Evolutionary conservation across 2,888 invertebrate genomes (phyloP).

Genomic region (Troides helena): DNA sequence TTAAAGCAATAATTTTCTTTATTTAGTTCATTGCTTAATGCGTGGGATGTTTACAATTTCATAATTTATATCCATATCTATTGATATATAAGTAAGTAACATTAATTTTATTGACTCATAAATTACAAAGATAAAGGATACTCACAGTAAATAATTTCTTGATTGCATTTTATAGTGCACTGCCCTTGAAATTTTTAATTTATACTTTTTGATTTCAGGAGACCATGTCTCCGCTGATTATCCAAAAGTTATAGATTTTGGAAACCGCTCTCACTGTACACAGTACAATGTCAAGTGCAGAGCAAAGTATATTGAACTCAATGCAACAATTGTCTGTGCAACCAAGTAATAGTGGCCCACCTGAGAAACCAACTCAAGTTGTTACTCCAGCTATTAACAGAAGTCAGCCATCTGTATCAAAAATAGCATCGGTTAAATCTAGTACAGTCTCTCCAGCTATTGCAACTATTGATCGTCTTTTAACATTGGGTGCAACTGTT

Average conservation of each 20-base stretch:
- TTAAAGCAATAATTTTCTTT: slow-evolving; percentile 25
- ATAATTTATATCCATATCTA: slow-evolving; percentile 31
- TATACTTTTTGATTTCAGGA: slow-evolving; percentile 53
- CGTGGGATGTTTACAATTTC: slow-evolving; percentile 67
- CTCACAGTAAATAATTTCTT: background rate
- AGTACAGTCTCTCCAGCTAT: slow-evolving; percentile 72
- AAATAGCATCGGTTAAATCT: slow-evolving; percentile 63
- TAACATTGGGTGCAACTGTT: slow-evolving; percentile 67
- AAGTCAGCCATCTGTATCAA: slow-evolving; percentile 60
- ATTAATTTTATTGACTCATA: slow-evolving; percentile 15
- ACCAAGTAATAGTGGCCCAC: slow-evolving; percentile 67
- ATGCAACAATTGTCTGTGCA: slow-evolving; percentile 77
- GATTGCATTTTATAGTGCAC: slow-evolving; percentile 32
- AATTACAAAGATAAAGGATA: slow-evolving; percentile 29
- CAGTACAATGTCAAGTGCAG: slow-evolving; percentile 79
- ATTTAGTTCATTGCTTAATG: slow-evolving; percentile 52
- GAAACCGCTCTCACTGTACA: slow-evolving; percentile 48
- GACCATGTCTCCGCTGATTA: slow-evolving; percentile 58
- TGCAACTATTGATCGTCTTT: slow-evolving; percentile 74
- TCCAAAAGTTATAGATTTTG: slow-evolving; percentile 50
- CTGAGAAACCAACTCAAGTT: slow-evolving; percentile 76
- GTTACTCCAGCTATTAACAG: slow-evolving; percentile 75
- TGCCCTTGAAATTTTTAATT: slow-evolving; percentile 38
- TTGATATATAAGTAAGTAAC: slow-evolving; percentile 21
- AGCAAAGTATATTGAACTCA: slow-evolving; percentile 76